Percentiles rank a stretch among this genome's conserved stretches.
These are phyloP conservation scores for Stictocephala bisonia DNA, from an alignment of 2,888 invertebrate genomes.

Conservation along the genomic window DNA sequence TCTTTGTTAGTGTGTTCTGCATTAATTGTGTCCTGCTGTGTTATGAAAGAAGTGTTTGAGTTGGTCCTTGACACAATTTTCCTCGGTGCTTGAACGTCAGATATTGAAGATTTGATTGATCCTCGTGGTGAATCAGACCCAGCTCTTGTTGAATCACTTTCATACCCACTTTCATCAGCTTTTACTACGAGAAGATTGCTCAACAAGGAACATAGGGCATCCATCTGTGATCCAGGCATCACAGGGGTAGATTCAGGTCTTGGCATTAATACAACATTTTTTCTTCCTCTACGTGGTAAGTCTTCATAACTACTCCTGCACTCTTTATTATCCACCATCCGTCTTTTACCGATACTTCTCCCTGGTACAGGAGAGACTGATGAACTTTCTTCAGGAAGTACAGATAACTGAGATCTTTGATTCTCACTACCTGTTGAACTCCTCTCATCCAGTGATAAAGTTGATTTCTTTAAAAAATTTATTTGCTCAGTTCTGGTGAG, in stretches of 20 bases:
- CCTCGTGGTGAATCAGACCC: slow-evolving; percentile 69
- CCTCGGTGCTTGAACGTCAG: slow-evolving; percentile 44
- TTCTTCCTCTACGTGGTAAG: slow-evolving; percentile 42
- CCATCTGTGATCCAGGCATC: slow-evolving; percentile 48
- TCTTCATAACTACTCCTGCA: slow-evolving; percentile 47
- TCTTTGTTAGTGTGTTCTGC: neutral
- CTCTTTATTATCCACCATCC: slow-evolving; percentile 40
- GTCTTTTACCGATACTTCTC: slow-evolving; percentile 41
- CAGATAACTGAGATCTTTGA: slow-evolving; percentile 38
- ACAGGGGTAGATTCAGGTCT: slow-evolving; percentile 49
- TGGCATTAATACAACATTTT: slow-evolving; percentile 30
- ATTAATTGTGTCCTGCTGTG: slow-evolving; percentile 25
- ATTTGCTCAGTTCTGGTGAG: slow-evolving; percentile 41
- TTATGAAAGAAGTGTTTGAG: slow-evolving; percentile 49
- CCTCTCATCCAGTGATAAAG: slow-evolving; percentile 42
- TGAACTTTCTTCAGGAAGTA: slow-evolving; percentile 47
- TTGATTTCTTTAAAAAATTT: slow-evolving; percentile 45
- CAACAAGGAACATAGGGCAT: slow-evolving; percentile 59
- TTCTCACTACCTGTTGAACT: slow-evolving; percentile 29
- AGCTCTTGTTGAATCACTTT: slow-evolving; percentile 70
- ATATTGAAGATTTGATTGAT: slow-evolving; percentile 56
- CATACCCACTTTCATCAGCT: slow-evolving; percentile 72
- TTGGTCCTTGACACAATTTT: slow-evolving; percentile 44
- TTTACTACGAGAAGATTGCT: slow-evolving; percentile 63
- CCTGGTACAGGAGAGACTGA: slow-evolving; percentile 28